phyloP scores from a whole-genome alignment of 2,797 vertebrate species.

The Apogon hyalosoma region DNA sequence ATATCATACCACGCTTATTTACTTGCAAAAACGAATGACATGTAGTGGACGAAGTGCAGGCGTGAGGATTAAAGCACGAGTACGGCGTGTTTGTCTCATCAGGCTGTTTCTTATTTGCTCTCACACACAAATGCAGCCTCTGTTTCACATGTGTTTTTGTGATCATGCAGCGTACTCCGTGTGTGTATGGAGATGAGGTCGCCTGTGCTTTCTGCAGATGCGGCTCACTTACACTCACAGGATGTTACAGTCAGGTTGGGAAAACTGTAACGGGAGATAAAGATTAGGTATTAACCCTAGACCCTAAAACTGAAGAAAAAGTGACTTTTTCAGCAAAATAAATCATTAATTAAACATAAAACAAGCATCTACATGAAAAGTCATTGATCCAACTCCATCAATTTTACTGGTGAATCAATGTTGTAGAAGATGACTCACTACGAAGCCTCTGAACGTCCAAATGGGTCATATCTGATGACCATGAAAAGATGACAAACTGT shows the following conservation, averaged over 20 bases:
- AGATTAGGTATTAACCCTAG: too few species aligned
- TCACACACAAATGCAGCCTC: slow-evolving; percentile 8
- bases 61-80: slow-evolving; percentile 28
- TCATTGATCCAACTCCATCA: too few species aligned
- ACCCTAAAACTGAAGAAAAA: too few species aligned
- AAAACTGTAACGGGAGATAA: not conserved
- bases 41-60: slow-evolving; percentile 33
- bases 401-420: too few species aligned
- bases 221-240: slow-evolving; percentile 2
- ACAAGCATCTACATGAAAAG: too few species aligned
- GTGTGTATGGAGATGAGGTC: slow-evolving; percentile 1
- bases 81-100: slow-evolving; percentile 34
- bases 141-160: slow-evolving; percentile 54
- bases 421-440: too few species aligned
- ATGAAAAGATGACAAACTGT: too few species aligned
- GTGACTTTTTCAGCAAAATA: too few species aligned
- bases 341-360: too few species aligned
- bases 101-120: slow-evolving; percentile 54
- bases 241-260: not conserved
- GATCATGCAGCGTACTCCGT: slow-evolving; percentile 38
- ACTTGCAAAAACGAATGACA: slow-evolving; percentile 49
- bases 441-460: too few species aligned
- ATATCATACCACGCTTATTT: slow-evolving; percentile 50
- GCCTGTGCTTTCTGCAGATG: slow-evolving; percentile 1
- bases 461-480: too few species aligned